Base-by-base conservation (phyloP, 2,888 invertebrate species). In the Oconnorella tubifera region DNA sequence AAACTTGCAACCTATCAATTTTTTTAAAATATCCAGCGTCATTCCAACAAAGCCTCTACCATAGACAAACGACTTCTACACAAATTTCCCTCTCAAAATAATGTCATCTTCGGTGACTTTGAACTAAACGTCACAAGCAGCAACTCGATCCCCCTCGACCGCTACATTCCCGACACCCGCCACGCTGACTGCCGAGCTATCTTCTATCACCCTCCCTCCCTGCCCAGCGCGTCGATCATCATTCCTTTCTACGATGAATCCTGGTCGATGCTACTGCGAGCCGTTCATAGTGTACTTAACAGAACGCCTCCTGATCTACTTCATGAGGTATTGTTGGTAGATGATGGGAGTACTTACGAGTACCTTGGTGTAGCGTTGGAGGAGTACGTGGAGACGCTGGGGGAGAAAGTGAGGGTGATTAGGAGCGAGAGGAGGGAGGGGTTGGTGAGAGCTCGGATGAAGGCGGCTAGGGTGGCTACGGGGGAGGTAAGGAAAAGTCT, bases 181-280 rank as follows among this genome's bases (percentile, higher is more conserved):
- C 67, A 64, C 1, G 6, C 19, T 1, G 62, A 50, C 3, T 69
- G 69, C 56, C 25, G 6, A 32, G 32, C 32, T 2, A 3, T 56
- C 32, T 2, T 14, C 25, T 2, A 23, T 1, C 2, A 6, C 6
- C 4, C 10, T 40, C 10, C 23, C 10, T 25, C 23, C 3, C 65
- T 68, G 27, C 69, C 70, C 1, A 50, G 31, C n/a, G 67, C 59
- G 2, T 66, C 57, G 33, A 40, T 70, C 28, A 58, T 70, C 55
- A 68, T 70, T n/a, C 70, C 70, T 1, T 70, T 70, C 64, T 60
- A 70, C 56, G 67, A 70, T 56, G 70, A 70, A 33, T 63, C 67
- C 2, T 70, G 69, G 70, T 70, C 70, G 19, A 64, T 68, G 51
- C 49, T 70, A n/a, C 60, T 70, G 50, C 28, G 70, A 31, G 59